A percentile compares a stretch with the other conserved stretches of the same genome.
Evolutionary conservation across 2,113 vertebrate species (phyloP).

Genomic region (Phaethon lepturus): DNA sequence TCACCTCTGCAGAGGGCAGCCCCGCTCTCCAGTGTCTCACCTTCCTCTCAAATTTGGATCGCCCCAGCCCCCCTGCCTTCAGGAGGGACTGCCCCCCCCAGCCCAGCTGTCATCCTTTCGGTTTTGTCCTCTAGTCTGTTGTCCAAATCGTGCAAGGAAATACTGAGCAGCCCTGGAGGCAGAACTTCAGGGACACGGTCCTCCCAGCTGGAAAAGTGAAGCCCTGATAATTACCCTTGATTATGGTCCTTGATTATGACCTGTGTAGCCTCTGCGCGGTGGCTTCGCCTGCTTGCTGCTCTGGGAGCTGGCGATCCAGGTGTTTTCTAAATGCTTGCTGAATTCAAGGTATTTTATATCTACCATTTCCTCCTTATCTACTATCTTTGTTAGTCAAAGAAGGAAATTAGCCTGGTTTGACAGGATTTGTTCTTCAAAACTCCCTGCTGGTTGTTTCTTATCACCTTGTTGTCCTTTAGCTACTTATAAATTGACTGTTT

Average conservation of each 20-base stretch:
- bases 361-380: not conserved
- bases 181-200: not conserved
- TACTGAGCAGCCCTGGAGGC: not conserved
- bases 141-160: not conserved
- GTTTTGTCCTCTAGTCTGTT: not conserved
- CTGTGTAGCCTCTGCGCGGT: not conserved
- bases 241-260: not conserved
- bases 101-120: not conserved
- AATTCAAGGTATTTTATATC: not conserved
- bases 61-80: not conserved
- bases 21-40: not conserved
- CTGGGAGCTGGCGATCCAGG: not conserved
- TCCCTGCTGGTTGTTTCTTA: constrained; percentile 51
- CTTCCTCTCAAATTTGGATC: not conserved
- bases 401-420: constrained; percentile 27
- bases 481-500: constrained; percentile 56
- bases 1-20: constrained; percentile 1
- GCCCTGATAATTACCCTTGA: constrained; percentile 8
- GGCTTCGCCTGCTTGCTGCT: not conserved
- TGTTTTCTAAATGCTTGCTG: not conserved
- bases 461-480: constrained; percentile 35
- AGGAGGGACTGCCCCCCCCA: not conserved
- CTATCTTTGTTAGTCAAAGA: not conserved
- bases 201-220: constrained; percentile 1
- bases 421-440: constrained; percentile 43